A percentile compares a stretch with the other conserved stretches of the same genome.
These are phyloP conservation scores for Archips xylosteana DNA, from an alignment of 2,888 invertebrate species.

Conservation along the genomic window DNA sequence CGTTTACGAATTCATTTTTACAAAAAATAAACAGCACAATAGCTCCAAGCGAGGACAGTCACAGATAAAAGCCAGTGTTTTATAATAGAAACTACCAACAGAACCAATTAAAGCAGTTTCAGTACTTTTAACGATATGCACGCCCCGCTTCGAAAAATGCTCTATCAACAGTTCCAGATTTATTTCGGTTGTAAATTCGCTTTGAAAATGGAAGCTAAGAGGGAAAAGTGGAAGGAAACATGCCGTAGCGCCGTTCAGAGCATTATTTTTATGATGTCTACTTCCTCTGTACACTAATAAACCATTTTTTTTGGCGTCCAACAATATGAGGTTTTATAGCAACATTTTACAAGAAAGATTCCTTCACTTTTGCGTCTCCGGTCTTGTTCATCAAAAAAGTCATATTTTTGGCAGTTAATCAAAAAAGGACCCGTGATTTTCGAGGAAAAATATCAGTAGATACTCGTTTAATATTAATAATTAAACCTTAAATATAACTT, in stretches of 20 bases:
- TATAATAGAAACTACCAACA: constrained; percentile 3
- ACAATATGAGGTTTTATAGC: constrained; percentile 52
- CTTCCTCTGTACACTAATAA: constrained; percentile 60
- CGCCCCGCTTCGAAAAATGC: constrained; percentile 26
- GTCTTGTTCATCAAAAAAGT: background rate
- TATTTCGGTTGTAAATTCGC: constrained; percentile 29
- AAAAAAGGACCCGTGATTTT: background rate
- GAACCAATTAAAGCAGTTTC: constrained; percentile 15
- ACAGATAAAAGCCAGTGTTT: background rate
- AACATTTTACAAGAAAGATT: constrained; percentile 16
- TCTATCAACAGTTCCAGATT: constrained; percentile 31
- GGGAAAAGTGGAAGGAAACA: constrained; percentile 45
- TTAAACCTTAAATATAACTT: background rate
- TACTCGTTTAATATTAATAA: background rate
- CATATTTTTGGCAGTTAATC: background rate
- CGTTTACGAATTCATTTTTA: background rate
- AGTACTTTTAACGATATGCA: constrained; percentile 24
- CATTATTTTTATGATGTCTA: constrained; percentile 63
- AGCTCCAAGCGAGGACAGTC: background rate
- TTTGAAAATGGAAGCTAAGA: constrained; percentile 40
- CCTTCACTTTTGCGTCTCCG: background rate
- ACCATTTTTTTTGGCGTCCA: constrained; percentile 56
- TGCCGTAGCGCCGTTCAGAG: constrained; percentile 46
- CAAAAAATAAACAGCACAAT: background rate
- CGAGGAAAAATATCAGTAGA: background rate